Evolutionary conservation across 1,140 invertebrate species (phyloP).

Genomic region (Belonocnema kinseyi): DNA sequence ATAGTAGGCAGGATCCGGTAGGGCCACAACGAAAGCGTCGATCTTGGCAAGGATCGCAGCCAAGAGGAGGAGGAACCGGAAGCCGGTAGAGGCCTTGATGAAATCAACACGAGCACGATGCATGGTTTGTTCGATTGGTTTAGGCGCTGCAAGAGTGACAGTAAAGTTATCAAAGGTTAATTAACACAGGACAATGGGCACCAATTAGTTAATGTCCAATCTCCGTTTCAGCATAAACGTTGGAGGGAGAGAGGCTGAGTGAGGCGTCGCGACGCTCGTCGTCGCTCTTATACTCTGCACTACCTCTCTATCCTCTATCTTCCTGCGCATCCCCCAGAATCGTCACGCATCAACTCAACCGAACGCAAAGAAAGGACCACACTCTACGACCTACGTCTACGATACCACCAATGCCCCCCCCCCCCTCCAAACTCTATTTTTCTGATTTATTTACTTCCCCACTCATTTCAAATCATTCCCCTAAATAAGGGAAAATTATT

Average conservation of each 20-base stretch:
- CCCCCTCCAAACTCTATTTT: neutral
- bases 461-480: conserved; percentile 34
- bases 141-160: neutral
- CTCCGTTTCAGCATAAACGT: neutral
- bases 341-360: conserved; percentile 39
- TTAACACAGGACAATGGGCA: neutral
- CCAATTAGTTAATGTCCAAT: neutral
- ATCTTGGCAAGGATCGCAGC: neutral
- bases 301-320: conserved; percentile 54
- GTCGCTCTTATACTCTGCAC: conserved; percentile 69
- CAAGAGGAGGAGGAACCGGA: conserved; percentile 26
- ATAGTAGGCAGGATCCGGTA: conserved; percentile 18
- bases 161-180: neutral
- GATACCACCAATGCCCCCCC: conserved; percentile 42
- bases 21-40: conserved; percentile 24
- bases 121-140: neutral
- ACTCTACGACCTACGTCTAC: conserved; percentile 32
- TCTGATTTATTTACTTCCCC: conserved; percentile 4
- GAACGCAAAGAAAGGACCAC: conserved; percentile 43
- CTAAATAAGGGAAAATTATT: conserved; percentile 41
- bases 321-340: conserved; percentile 65
- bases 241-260: conserved; percentile 48
- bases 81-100: conserved; percentile 7
- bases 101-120: neutral
- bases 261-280: conserved; percentile 66